Conservation (phyloP, 2,888 invertebrate genomes). For the Pseudanteris insignis region DNA sequence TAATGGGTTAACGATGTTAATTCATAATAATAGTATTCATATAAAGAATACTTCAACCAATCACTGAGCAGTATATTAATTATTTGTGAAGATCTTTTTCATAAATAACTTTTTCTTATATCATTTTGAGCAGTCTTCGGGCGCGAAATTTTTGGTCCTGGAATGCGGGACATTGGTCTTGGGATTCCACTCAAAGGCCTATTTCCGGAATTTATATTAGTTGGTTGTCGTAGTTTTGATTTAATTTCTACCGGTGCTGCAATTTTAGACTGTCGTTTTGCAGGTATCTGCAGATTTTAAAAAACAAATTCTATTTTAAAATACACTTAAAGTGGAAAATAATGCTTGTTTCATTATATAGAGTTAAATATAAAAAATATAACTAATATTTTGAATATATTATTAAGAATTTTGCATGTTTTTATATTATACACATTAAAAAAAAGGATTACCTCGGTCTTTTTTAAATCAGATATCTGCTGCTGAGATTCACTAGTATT, state of each 20-base stretch:
- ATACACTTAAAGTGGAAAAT: too few species aligned
- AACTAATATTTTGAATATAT: too few species aligned
- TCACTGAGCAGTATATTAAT: slow-evolving; percentile 1
- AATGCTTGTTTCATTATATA: too few species aligned
- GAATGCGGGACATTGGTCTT: slow-evolving; percentile 62
- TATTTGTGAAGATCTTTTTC: slow-evolving; percentile 11
- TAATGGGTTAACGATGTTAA: too few species aligned
- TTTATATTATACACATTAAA: too few species aligned
- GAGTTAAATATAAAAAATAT: too few species aligned
- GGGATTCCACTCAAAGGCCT: slow-evolving; percentile 60
- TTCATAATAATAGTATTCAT: too few species aligned
- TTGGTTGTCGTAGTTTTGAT: slow-evolving; percentile 56
- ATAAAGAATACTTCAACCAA: too few species aligned
- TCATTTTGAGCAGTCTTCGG: slow-evolving; percentile 41
- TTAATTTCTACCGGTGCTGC: slow-evolving; percentile 16
- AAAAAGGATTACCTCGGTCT: neutral
- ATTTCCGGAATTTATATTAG: slow-evolving; percentile 53
- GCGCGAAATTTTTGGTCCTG: slow-evolving; percentile 54
- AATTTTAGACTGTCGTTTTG: slow-evolving; percentile 31
- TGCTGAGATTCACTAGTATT: neutral
- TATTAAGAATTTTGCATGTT: too few species aligned
- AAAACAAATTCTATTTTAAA: too few species aligned
- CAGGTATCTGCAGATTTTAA: slow-evolving; percentile 29
- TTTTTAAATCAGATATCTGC: neutral
- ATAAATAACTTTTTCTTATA: slow-evolving; percentile 27